Evolutionary conservation across 2,113 vertebrate species (phyloP), one percentile per base, ranked within the genome.

Genomic region (Bolborhynchus lineola): DNA sequence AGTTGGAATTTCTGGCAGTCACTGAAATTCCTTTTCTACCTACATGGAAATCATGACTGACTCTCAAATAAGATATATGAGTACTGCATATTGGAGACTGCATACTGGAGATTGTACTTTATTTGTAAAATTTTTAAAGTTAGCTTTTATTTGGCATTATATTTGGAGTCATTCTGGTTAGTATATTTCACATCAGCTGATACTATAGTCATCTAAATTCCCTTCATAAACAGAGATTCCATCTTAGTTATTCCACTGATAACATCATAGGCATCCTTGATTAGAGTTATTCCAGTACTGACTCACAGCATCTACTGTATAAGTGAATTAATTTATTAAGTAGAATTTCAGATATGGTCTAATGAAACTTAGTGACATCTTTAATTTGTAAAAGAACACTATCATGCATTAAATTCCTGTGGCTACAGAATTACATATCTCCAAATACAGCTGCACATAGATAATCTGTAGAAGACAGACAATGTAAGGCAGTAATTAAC

Each of bases 1-100:
- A 95, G 91, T 82, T 65, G 91, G 93, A 90, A 76, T 94, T 91
- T 81, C 86, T 95, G 84, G 78, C 93, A 81, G 84, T 82, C 46
- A 67, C 39, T 79, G 89, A 84, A 91, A 96, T 95, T 96, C 87
- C 37, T 93, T 31, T 79, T 65, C 62, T 75, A 69, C 78, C 83
- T 96, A 57, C 70, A 76, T 80, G 63, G 44, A 95, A 82, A 82
- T 82, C 31, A 7, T 74, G 69, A 70, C 78, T 69, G 67, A 82
- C 12, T 84, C 62, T 93, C 39, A 65, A 76, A 82, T 85, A 89
- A 79, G 69, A 86, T 88, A 64, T 88, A 42, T 86, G 68, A 88
- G 62, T 88, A 76, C 10, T 74, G 16, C 37, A 16, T 88, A 13
- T 69, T 72, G 67, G 52, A 87, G 47, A 64, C 41, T 87, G 49